Base-by-base conservation (phyloP, 2,888 invertebrate species). In the Hypena proboscidalis region DNA sequence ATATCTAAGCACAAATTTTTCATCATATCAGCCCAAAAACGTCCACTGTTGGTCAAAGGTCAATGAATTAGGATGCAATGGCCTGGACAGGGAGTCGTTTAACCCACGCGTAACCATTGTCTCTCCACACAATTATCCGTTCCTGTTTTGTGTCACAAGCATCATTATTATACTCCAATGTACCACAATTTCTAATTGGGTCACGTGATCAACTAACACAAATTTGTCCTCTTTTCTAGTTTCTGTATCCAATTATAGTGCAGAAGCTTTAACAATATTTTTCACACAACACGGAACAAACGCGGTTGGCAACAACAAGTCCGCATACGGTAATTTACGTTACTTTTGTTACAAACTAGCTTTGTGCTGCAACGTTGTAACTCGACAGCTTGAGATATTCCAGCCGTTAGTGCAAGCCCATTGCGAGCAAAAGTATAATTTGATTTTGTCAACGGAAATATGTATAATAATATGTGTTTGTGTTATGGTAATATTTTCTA, bases 321-420 rank as follows among this genome's bases (percentile, higher is more conserved):
- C 41, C 43, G 4, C 37, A 58, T 49, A 58, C 36, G 30, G 41
- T 49, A 49, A 63, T 63, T 63, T 54, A 61, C 48, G 40, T 42
- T 38, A 36, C 13, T 36, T 42, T 32, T 27, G 27, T 17, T 9
- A 37, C 42, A 37, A 37, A 27, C 15, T 27, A 10, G 26, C 26
- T 25, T 17, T 21, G 31, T 30, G 19, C 4, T 29, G 29, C 32
- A 39, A 22, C 27, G 31, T 9, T 26, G 25, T 11, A 27, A 11
- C 30, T 19, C 13, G 30, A 22, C 22, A 42, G 17, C 25, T 26
- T 23, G 34, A 53, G 36, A 9, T 23, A 36, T 43, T 37, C 5
- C 8, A 26, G 33, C 29, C 5, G 7, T 29, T 22, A 10, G 11
- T 7, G 20, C n/a, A 7, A 10, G 23, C 9, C 9, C 21, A 27